phyloP scores from a whole-genome alignment of 2,888 invertebrate genomes.

The Drosophila monieri region DNA sequence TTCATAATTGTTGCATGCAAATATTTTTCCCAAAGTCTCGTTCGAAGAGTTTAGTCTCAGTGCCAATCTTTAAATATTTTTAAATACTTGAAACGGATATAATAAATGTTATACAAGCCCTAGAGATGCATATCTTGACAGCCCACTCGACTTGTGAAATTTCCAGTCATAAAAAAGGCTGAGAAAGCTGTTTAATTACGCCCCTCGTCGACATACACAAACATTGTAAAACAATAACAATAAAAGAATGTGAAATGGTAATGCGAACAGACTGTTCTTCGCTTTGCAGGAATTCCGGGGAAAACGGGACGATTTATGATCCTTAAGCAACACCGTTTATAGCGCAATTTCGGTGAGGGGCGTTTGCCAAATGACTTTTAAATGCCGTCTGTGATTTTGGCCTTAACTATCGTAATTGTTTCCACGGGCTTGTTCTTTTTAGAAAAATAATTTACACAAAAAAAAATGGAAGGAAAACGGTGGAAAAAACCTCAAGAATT shows the following conservation, averaged over 20 bases:
- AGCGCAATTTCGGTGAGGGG: conserved; percentile 63
- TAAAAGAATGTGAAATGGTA: conserved; percentile 36
- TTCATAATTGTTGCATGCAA: conserved; percentile 47
- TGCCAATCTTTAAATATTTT: conserved; percentile 4
- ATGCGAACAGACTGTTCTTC: conserved; percentile 36
- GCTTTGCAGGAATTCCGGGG: conserved; percentile 22
- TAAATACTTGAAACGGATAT: neutral
- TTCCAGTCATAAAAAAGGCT: conserved; percentile 41
- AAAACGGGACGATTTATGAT: conserved; percentile 37
- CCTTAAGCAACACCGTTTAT: conserved; percentile 62
- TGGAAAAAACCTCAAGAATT: conserved; percentile 5
- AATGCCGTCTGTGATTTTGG: conserved; percentile 55
- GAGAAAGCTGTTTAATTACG: conserved; percentile 65
- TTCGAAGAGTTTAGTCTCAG: neutral
- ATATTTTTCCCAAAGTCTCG: conserved; percentile 8
- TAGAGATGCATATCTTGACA: conserved; percentile 5
- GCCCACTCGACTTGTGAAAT: conserved; percentile 27
- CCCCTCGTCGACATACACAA: conserved; percentile 45
- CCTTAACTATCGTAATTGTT: conserved; percentile 64
- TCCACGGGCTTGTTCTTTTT: conserved; percentile 51
- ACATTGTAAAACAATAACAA: conserved; percentile 75
- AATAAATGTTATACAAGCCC: neutral
- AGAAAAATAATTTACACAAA: conserved; percentile 17
- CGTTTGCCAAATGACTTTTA: conserved; percentile 74
- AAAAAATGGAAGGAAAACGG: conserved; percentile 2